These are phyloP conservation scores for Phragmatobia fuliginosa DNA, from an alignment of 2,888 invertebrate genomes.

Conservation along the genomic window DNA sequence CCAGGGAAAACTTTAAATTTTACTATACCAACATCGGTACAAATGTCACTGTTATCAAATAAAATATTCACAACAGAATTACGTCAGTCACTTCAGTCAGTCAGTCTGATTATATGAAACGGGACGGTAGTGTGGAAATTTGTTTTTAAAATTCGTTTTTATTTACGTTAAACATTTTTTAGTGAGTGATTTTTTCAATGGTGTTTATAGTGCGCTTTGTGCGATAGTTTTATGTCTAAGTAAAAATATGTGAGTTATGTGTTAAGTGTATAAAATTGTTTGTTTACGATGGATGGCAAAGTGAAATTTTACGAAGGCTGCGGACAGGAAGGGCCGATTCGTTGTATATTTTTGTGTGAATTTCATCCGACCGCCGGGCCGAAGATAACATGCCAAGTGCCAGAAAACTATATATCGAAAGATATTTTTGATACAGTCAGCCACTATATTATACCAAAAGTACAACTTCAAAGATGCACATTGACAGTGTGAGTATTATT, in stretches of 20 bases:
- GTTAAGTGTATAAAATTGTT: slow-evolving; percentile 45
- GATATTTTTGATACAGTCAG: slow-evolving; percentile 94
- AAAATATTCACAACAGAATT: slow-evolving; percentile 25
- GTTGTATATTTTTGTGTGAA: slow-evolving; percentile 93
- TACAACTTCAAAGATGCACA: slow-evolving; percentile 91
- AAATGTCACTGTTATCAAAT: slow-evolving; percentile 44
- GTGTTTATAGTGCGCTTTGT: slow-evolving; percentile 34
- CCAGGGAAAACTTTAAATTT: not conserved
- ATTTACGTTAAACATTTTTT: slow-evolving; percentile 60
- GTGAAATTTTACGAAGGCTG: slow-evolving; percentile 86
- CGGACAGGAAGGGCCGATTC: slow-evolving; percentile 90
- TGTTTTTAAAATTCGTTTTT: slow-evolving; percentile 35
- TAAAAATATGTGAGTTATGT: slow-evolving; percentile 52
- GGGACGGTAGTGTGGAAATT: slow-evolving; percentile 25
- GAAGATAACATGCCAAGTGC: slow-evolving; percentile 93
- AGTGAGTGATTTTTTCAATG: slow-evolving; percentile 44
- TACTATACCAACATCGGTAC: slow-evolving; percentile 25
- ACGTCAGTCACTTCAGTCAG: slow-evolving; percentile 30
- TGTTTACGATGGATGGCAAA: slow-evolving; percentile 78
- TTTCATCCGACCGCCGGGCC: slow-evolving; percentile 92
- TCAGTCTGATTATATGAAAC: slow-evolving; percentile 51
- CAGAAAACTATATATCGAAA: slow-evolving; percentile 92
- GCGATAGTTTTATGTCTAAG: slow-evolving; percentile 24
- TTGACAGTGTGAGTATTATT: slow-evolving; percentile 90
- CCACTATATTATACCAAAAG: slow-evolving; percentile 94